Evolutionary conservation across 2,888 invertebrate species (phyloP).

Genomic region (Hermaeophaga mercurialis): DNA sequence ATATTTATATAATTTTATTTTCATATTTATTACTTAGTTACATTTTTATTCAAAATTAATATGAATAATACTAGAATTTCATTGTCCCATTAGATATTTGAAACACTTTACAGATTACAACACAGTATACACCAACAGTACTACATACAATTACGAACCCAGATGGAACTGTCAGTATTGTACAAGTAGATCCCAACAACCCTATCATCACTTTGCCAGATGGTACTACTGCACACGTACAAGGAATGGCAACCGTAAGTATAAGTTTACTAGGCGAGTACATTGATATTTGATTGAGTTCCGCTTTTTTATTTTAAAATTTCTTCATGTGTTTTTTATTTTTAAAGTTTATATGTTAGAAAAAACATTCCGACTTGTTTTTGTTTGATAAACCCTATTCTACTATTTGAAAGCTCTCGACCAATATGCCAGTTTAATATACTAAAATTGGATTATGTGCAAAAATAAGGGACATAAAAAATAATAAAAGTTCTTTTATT

Average conservation of each 20-base stretch:
- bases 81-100: slow-evolving; percentile 1
- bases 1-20: slow-evolving; percentile 15
- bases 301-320: too few species aligned
- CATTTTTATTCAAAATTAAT: slow-evolving; percentile 5
- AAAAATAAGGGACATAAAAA: too few species aligned
- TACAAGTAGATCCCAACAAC: slow-evolving; percentile 92
- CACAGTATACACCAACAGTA: slow-evolving; percentile 86
- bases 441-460: too few species aligned
- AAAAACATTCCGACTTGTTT: too few species aligned
- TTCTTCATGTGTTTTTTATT: too few species aligned
- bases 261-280: background rate
- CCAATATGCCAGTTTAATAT: too few species aligned
- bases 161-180: slow-evolving; percentile 94
- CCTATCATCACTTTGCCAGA: slow-evolving; percentile 94
- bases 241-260: slow-evolving; percentile 63
- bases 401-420: too few species aligned
- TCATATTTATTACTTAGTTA: background rate
- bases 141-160: slow-evolving; percentile 96
- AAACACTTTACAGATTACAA: slow-evolving; percentile 58
- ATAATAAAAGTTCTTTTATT: too few species aligned
- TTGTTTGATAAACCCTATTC: too few species aligned
- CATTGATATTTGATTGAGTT: too few species aligned
- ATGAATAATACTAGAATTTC: background rate
- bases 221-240: slow-evolving; percentile 93
- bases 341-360: too few species aligned